These are phyloP conservation scores for Serrognathus titanus DNA, from an alignment of 2,888 invertebrate genomes.

Conservation along the genomic window DNA sequence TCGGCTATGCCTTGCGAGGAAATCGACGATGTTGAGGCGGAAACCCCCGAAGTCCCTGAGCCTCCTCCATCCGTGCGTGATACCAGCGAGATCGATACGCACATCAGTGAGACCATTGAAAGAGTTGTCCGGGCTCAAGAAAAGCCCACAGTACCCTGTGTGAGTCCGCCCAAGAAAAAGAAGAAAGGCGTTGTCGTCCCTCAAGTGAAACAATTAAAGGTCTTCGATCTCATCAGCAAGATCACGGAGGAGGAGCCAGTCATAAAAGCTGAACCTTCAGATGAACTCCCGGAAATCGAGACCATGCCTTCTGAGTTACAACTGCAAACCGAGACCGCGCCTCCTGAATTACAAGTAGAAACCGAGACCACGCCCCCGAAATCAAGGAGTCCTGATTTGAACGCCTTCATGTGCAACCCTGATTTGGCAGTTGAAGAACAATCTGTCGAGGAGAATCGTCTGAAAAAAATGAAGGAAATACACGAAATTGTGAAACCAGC, in stretches of 20 bases:
- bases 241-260: background rate
- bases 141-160: background rate
- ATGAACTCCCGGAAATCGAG: no score
- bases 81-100: background rate
- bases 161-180: background rate
- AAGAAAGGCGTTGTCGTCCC: background rate
- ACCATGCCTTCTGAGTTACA: no score
- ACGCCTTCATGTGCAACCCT: constrained; percentile 20
- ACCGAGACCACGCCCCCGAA: background rate
- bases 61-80: background rate
- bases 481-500: constrained; percentile 37
- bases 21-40: background rate
- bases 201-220: constrained; percentile 10
- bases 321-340: no score
- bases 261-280: no score
- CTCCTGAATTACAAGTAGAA: no score
- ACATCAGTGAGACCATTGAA: constrained; percentile 11
- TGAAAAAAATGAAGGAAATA: constrained; percentile 53
- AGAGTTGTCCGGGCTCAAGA: constrained; percentile 6
- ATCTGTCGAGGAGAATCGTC: constrained; percentile 50
- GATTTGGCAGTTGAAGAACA: constrained; percentile 39
- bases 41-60: constrained; percentile 9
- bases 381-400: constrained; percentile 13
- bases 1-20: constrained; percentile 26
- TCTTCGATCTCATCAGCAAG: constrained; percentile 14